Evolutionary conservation across 2,888 invertebrate genomes (phyloP).

Genomic region (Electrophaes corylata): DNA sequence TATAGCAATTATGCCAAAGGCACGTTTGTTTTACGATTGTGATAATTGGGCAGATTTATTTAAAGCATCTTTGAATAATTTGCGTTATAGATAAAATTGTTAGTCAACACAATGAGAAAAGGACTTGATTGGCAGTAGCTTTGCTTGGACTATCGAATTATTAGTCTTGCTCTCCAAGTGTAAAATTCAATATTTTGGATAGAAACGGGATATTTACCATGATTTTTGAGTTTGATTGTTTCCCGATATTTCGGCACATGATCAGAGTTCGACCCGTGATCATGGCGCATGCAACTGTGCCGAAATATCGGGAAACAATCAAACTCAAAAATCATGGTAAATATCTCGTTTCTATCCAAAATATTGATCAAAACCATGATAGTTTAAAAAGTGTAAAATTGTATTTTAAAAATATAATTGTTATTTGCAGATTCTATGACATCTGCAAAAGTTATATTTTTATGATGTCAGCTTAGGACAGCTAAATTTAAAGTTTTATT

Average conservation of each 20-base stretch:
- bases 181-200: too few species aligned
- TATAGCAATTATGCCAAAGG: conserved; percentile 67
- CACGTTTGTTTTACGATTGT: conserved; percentile 67
- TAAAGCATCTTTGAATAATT: conserved; percentile 37
- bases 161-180: conserved; percentile 24
- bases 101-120: conserved; percentile 18
- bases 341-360: too few species aligned
- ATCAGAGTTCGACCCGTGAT: too few species aligned
- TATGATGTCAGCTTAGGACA: conserved; percentile 18
- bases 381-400: conserved; percentile 18
- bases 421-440: conserved; percentile 21
- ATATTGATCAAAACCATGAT: too few species aligned
- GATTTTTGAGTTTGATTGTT: too few species aligned
- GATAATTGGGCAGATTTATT: conserved; percentile 55
- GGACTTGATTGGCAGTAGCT: conserved; percentile 34
- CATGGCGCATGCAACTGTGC: too few species aligned
- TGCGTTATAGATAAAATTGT: conserved; percentile 30
- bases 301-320: too few species aligned
- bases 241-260: too few species aligned
- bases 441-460: conserved; percentile 26
- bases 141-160: conserved; percentile 24
- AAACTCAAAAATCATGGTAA: too few species aligned
- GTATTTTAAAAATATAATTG: conserved; percentile 26
- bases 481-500: conserved; percentile 32
- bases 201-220: too few species aligned